Conservation (phyloP, 2,113 vertebrate genomes). For the Silurus meridionalis region DNA sequence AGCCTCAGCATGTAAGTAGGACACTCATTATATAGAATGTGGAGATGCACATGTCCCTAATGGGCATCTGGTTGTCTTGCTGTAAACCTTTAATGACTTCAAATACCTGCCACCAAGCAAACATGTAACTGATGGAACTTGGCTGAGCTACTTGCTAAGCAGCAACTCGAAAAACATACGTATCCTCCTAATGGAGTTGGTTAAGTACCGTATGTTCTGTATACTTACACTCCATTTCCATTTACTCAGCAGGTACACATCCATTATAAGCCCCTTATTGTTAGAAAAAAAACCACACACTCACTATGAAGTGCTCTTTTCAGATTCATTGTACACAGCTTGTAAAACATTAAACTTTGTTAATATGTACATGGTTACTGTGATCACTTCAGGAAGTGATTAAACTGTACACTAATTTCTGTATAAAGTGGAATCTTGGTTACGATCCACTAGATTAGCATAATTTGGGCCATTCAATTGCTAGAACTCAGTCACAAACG, state of each 20-base stretch:
- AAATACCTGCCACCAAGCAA: conserved; percentile 51
- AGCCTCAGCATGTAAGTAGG: conserved; percentile 64
- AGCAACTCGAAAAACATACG: background rate
- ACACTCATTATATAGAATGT: conserved; percentile 69
- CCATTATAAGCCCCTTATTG: background rate
- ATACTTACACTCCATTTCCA: background rate
- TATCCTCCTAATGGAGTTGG: background rate
- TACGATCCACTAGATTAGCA: background rate
- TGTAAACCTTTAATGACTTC: conserved; percentile 55
- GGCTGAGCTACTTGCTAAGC: background rate
- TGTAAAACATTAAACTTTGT: background rate
- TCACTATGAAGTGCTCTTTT: background rate
- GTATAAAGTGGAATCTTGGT: background rate
- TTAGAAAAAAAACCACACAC: background rate
- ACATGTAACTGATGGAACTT: conserved; percentile 60
- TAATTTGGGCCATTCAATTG: background rate
- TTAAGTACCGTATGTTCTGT: background rate
- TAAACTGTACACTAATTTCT: background rate
- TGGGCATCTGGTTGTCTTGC: conserved; percentile 53
- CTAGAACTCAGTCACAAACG: background rate
- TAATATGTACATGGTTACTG: background rate
- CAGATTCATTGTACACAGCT: background rate
- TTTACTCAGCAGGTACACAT: background rate
- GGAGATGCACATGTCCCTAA: conserved; percentile 53
- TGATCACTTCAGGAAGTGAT: background rate